Evolutionary conservation across 1,140 invertebrate species (phyloP), one percentile per base, ranked within the genome.

Genomic region (Hyles vespertilio): DNA sequence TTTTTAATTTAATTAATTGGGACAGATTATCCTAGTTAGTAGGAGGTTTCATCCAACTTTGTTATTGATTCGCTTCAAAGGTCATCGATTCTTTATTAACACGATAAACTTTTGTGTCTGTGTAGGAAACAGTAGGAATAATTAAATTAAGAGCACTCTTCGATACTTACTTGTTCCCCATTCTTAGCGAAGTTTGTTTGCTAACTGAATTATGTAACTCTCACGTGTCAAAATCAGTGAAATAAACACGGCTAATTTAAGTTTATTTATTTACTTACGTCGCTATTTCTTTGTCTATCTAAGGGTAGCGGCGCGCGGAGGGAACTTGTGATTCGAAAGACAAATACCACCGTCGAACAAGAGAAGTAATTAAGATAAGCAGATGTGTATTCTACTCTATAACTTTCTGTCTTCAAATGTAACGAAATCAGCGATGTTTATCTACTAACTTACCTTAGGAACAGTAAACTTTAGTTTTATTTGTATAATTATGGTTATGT

Each of bases 341-440:
- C 81, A 88, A 86, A 88, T 76, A 84, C 74, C 64, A 72, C 58
- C 60, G 56, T 68, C 60, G 65, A 81, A 86, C 78, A 82, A 84
- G 77, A 72, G 68, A 63, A 67, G 77, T 79, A 82, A 87, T 84
- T 81, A 75, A 80, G 77, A 84, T 85, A 85, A 86, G 79, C 77
- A 80, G 69, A 81, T 74, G 73, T 74, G 63, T 79, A 77, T 78
- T 77, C 62, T 70, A 68, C 72, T 71, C 65, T 72, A 77, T 78
- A 84, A 86, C 76, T 86, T 83, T 79, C 65, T 64, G 72, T 69
- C 63, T 72, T 58, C 56, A 58, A 77, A 69, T 79, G 77, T 80
- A 77, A 77, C 81, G 69, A 77, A 78, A 82, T 83, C 68, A 82
- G 67, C 67, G 56, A 77, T 80, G 74, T 84, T 87, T 71, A 63